Evolutionary conservation across 1,140 invertebrate genomes (phyloP).

Genomic region (Stegodyphus dumicola): DNA sequence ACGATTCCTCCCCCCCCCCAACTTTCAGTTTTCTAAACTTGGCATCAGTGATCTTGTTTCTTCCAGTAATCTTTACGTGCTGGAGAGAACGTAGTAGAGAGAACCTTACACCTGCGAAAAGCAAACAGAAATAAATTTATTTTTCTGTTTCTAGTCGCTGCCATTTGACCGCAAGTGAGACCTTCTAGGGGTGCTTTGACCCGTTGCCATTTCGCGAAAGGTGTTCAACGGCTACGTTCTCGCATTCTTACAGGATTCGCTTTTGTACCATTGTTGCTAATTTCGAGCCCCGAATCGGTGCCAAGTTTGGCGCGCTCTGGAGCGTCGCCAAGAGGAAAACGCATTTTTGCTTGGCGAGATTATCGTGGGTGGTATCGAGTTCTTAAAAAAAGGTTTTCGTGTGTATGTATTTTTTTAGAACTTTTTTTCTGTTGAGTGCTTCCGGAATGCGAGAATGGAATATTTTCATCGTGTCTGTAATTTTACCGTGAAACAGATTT

Average conservation of each 20-base stretch:
- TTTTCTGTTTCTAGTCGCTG: neutral
- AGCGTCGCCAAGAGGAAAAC: neutral
- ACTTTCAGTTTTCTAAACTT: too few species aligned
- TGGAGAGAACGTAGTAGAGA: too few species aligned
- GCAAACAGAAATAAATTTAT: neutral
- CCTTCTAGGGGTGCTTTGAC: slow-evolving; percentile 29
- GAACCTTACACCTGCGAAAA: neutral
- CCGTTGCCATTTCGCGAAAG: slow-evolving; percentile 25
- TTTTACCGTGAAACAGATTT: too few species aligned
- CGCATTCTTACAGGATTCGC: neutral
- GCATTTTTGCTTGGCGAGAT: neutral
- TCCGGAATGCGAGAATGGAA: neutral
- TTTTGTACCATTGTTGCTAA: slow-evolving; percentile 47
- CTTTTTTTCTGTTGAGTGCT: neutral
- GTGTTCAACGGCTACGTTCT: neutral
- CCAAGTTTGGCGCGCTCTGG: slow-evolving; percentile 10
- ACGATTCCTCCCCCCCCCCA: too few species aligned
- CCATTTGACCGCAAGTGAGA: neutral
- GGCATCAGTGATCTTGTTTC: too few species aligned
- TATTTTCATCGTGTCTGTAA: neutral
- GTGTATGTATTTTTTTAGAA: neutral
- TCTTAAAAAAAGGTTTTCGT: slow-evolving; percentile 13
- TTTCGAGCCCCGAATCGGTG: neutral
- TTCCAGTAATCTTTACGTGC: too few species aligned
- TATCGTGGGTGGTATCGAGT: slow-evolving; percentile 14